Evolutionary conservation across 2,888 invertebrate species (phyloP), one percentile per base, ranked within the genome.

Genomic region (Agrochola macilenta): DNA sequence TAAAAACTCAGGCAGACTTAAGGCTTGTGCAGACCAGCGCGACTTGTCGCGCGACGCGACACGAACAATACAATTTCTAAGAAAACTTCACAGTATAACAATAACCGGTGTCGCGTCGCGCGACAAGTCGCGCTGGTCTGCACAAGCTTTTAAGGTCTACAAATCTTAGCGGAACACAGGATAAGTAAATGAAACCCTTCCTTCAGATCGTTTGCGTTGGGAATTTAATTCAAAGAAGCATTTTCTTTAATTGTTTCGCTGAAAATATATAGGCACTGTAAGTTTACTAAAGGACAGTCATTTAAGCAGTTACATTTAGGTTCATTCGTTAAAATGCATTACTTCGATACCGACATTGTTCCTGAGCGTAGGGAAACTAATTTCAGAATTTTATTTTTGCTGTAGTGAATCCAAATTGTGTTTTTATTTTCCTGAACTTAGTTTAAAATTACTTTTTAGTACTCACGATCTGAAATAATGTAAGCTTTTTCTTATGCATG

Each of bases 141-240:
- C n/a, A n/a, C n/a, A n/a, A n/a, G n/a, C n/a, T n/a, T n/a, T n/a
- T n/a, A n/a, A 72, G 61, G 61, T 74, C 83, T 64, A 79, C 81
- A 81, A 85, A 68, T 83, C 77, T 82, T 61, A 61, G 65, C 69
- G 73, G 65, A 74, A 87, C 76, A 82, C 68, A 79, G 82, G 81
- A 88, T 87, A 91, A 89, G 90, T 90, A 90, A 92, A 93, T 92
- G 87, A 87, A 92, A 88, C 89, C 89, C 90, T 91, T 88, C 84
- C 86, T 87, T 81, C 83, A 89, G 91, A 90, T 90, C 86, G 86
- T 88, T 87, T 89, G 85, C 89, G 91, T 91, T 88, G 90, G 91
- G 93, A 94, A 92, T 95, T 95, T 94, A 92, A 95, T 95, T 95
- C 93, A 90, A 92, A 90, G 87, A 90, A 93, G 92, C 91, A 92